Conservation (phyloP, 2,888 invertebrate genomes). For the Notocelia uddmanniana region DNA sequence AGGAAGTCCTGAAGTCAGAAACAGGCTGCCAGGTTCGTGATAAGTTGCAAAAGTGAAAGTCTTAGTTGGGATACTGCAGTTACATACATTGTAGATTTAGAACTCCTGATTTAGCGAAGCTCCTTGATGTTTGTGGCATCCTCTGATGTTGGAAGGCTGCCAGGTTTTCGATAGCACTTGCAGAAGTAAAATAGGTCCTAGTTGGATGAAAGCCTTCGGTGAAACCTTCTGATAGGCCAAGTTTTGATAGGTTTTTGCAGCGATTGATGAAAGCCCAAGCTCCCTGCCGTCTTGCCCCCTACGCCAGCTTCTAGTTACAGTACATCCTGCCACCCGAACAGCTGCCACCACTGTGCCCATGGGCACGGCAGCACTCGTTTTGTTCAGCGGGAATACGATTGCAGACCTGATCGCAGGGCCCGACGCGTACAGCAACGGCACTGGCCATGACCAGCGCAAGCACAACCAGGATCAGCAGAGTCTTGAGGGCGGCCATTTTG, state of each 20-base stretch:
- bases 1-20: too few species aligned
- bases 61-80: too few species aligned
- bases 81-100: too few species aligned
- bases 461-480: slow-evolving; percentile 12
- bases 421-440: neutral
- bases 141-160: neutral
- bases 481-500: slow-evolving; percentile 26
- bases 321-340: neutral
- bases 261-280: neutral
- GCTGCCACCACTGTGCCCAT: neutral
- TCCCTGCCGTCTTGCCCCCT: neutral
- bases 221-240: neutral
- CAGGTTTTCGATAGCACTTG: neutral
- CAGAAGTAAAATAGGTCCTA: neutral
- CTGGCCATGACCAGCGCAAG: slow-evolving; percentile 10
- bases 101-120: too few species aligned
- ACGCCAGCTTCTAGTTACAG: slow-evolving; percentile 3
- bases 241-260: neutral
- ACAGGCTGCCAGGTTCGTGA: too few species aligned
- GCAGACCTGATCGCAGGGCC: slow-evolving; percentile 16
- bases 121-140: neutral
- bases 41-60: too few species aligned
- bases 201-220: neutral
- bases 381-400: neutral
- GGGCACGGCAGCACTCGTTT: slow-evolving; percentile 18